Conservation (phyloP, 2,113 vertebrate species). For the Sebastes fasciatus region DNA sequence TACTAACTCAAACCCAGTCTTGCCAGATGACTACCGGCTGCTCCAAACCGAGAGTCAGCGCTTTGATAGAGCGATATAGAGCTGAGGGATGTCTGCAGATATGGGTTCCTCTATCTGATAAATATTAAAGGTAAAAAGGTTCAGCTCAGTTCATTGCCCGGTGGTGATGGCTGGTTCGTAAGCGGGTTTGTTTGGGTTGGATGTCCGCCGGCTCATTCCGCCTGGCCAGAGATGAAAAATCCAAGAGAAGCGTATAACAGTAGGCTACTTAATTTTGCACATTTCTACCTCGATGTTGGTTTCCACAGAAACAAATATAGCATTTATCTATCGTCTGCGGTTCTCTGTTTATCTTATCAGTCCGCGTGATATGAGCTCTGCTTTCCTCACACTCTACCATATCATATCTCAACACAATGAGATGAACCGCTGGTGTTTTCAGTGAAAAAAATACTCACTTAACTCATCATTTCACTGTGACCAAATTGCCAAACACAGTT, state of each 20-base stretch:
- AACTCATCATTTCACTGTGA: conserved; percentile 57
- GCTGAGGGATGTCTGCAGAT: conserved; percentile 45
- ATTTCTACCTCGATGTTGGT: neutral
- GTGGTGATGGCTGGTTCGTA: conserved; percentile 24
- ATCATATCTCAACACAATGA: conserved; percentile 26
- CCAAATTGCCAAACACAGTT: conserved; percentile 59
- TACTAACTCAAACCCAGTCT: conserved; percentile 42
- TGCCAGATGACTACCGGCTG: conserved; percentile 54
- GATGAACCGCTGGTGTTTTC: conserved; percentile 31
- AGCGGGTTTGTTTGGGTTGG: conserved; percentile 32
- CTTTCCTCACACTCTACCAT: conserved; percentile 17
- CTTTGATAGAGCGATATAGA: conserved; percentile 60
- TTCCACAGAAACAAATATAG: conserved; percentile 19
- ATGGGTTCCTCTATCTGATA: conserved; percentile 46
- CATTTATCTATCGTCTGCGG: conserved; percentile 9
- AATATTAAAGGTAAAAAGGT: conserved; percentile 52
- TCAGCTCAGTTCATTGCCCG: conserved; percentile 46
- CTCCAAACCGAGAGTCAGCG: conserved; percentile 13
- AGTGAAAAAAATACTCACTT: conserved; percentile 7
- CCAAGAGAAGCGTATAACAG: neutral
- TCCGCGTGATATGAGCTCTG: neutral
- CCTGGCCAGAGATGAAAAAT: conserved; percentile 31
- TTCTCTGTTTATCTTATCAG: neutral
- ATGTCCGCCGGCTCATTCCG: conserved; percentile 32
- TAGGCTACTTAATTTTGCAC: conserved; percentile 11